Base-by-base conservation (phyloP, 2,113 vertebrate genomes). In the Sterna hirundo region DNA sequence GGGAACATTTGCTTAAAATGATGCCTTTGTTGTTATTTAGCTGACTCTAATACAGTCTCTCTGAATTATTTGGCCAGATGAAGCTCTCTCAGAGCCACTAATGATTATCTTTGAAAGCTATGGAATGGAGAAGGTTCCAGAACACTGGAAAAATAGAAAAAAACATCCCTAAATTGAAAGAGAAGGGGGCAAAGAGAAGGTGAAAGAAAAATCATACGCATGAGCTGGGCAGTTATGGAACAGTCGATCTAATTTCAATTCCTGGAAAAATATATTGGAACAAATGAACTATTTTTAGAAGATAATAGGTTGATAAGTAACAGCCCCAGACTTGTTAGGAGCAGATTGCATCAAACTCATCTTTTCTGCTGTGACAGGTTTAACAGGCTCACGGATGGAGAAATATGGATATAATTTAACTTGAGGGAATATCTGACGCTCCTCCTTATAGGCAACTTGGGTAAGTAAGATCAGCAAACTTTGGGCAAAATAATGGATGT, bases 231-330 rank as follows among this genome's bases (percentile, higher is more conserved):
- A 83, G 52, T 90, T 80, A 69, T 7, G 7, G 82, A 83, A 60
- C 44, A 54, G 71, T 19, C 10, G 6, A 51, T 78, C 77, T 94
- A n/a, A 68, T 60, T 94, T 78, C 46, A 93, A 57, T 89, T 92
- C 84, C 78, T 89, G 74, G 54, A 93, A 93, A 82, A 96, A 91
- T 55, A 65, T 36, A 87, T n/a, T 79, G 57, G 78, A 83, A 75
- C n/a, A 91, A 84, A 86, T 64, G 2, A 84, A 82, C 77, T 90
- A 54, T 85, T 94, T 93, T 94, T 93, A 93, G 84, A 82, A 85
- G 87, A 94, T 61, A 85, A 23, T 36, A 87, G 49, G 72, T 82
- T 96, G 83, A 52, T 87, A 89, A 91, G 70, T 69, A 94, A 93
- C 93, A 96, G 72, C 82, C 27, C 27, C 47, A 79, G 91, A 93